Percentiles rank a stretch among this genome's conserved stretches.
phyloP scores from a whole-genome alignment of 2,888 invertebrate species.

The Tupiocoris notatus region DNA sequence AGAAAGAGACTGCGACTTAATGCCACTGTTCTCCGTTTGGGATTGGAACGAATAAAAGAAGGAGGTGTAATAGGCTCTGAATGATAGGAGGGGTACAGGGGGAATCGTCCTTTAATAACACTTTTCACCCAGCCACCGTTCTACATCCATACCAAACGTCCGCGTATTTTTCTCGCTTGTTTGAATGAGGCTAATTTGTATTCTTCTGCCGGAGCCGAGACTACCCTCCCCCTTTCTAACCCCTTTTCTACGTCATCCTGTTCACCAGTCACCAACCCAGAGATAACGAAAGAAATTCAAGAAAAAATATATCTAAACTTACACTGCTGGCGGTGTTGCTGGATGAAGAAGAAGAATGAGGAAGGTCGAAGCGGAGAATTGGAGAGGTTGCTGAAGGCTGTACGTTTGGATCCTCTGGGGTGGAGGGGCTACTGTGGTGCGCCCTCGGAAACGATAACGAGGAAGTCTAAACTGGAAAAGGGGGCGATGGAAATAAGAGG shows the following conservation, averaged over 20 bases:
- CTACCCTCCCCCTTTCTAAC: background rate
- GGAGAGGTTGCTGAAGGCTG: background rate
- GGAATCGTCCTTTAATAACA: conserved; percentile 35
- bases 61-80: background rate
- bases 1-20: background rate
- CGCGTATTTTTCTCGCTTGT: background rate
- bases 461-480: background rate
- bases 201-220: conserved; percentile 27
- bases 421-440: conserved; percentile 11
- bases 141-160: background rate
- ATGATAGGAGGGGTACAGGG: background rate
- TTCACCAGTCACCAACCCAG: background rate
- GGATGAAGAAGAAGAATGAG: background rate
- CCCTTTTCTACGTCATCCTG: background rate
- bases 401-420: background rate
- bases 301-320: conserved; percentile 30
- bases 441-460: conserved; percentile 28
- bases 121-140: conserved; percentile 9
- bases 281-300: conserved; percentile 34
- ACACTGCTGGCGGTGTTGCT: background rate
- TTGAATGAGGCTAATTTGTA: conserved; percentile 35
- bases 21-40: conserved; percentile 26
- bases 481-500: background rate
- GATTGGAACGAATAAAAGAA: background rate
- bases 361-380: background rate